Evolutionary conservation across 2,797 vertebrate species (phyloP).

Genomic region (Myotis myotis): DNA sequence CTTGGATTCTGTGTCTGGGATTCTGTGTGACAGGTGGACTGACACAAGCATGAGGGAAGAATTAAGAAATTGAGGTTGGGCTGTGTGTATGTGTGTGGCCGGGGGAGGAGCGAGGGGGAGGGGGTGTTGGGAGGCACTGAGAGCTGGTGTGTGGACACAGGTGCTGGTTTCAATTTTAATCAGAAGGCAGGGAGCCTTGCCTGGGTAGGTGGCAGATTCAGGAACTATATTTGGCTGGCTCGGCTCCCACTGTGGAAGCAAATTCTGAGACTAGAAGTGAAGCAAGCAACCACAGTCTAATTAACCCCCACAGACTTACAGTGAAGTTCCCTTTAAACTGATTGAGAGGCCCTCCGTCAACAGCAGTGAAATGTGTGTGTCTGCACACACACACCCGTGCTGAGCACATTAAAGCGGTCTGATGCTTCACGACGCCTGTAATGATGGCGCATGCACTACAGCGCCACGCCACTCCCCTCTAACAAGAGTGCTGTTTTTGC

Average conservation of each 20-base stretch:
- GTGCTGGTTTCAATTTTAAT: constrained; percentile 72
- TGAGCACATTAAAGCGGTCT: neutral
- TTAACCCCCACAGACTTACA: neutral
- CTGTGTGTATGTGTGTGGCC: neutral
- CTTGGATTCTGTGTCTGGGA: neutral
- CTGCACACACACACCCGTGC: neutral
- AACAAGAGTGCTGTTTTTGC: neutral
- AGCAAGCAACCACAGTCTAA: neutral
- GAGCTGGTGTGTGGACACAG: constrained; percentile 41
- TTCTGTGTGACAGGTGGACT: neutral
- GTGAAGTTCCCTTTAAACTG: neutral
- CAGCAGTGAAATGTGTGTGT: neutral
- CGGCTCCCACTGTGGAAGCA: neutral
- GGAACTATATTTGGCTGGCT: constrained; percentile 43
- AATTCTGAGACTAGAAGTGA: neutral
- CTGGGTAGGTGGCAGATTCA: neutral
- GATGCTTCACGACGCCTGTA: neutral
- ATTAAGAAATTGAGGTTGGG: neutral
- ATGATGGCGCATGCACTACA: neutral
- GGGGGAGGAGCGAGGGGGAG: too few species aligned
- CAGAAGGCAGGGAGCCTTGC: constrained; percentile 37
- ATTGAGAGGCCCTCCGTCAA: neutral
- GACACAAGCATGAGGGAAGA: constrained; percentile 25
- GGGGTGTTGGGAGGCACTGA: neutral
- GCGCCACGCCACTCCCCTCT: neutral